Evolutionary conservation across 2,888 invertebrate genomes (phyloP), one percentile per base, ranked within the genome.

Genomic region (Automeris io): DNA sequence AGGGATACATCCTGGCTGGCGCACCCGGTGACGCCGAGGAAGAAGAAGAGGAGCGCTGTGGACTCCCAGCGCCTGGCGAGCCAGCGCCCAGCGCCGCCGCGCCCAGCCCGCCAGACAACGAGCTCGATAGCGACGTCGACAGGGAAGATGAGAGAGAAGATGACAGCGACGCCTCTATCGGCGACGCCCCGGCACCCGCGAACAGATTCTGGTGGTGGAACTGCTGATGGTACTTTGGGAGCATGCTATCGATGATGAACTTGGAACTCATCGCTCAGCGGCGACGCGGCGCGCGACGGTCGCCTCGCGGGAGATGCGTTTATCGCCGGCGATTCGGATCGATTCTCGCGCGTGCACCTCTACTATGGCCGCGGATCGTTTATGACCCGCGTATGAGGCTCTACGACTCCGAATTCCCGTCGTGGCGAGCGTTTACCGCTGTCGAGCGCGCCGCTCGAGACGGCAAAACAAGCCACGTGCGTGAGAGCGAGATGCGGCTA

Each of bases 231-330:
- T 96, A 96, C 91, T 96, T 96, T 71, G 96, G 96, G 89, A 96
- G 94, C 95, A 96, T 96, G 91, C 95, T 95, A 94, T 96, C 96
- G 90, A 96, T 94, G 91, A 95, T 95, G 91, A 96, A 96, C 92
- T 96, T 96, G 91, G 95, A 95, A 92, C 93, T 95, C 96, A 96
- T 96, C 91, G 92, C 93, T 89, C 89, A 82, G 81, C 76, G 76
- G 76, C 80, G 81, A 80, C 81, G 83, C 83, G 80, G 79, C 80
- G 79, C 86, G 86, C 85, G 86, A 81, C 83, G 86, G 72, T 79
- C 82, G 83, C 82, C 81, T 80, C 81, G 81, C 81, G 80, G 77
- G 79, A 82, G 76, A 82, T 81, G 80, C 82, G 83, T 85, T 83
- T 80, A 81, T 82, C 81, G 79, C 83, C 82, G 83, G 81, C 81